Conservation (phyloP, 1,140 invertebrate genomes). For the Drosophila takahashii region DNA sequence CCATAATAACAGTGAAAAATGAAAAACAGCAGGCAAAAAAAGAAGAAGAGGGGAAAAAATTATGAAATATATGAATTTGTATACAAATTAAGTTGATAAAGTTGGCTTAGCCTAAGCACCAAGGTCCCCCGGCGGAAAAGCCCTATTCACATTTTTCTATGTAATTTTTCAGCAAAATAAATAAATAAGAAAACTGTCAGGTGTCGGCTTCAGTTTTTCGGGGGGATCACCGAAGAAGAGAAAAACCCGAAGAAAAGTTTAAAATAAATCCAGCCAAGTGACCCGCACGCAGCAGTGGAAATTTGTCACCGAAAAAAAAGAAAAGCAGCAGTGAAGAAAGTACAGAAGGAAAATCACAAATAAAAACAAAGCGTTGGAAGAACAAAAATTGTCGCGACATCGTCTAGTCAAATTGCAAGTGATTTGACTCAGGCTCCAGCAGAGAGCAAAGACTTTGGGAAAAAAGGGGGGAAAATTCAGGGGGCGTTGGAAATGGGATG, state of each 20-base stretch:
- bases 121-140: slow-evolving; percentile 5
- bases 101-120: slow-evolving; percentile 36
- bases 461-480: neutral
- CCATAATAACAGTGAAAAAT: slow-evolving; percentile 58
- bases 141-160: slow-evolving; percentile 12
- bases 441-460: slow-evolving; percentile 20
- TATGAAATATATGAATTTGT: slow-evolving; percentile 53
- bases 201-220: slow-evolving; percentile 21
- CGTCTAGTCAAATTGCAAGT: slow-evolving; percentile 67
- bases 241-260: slow-evolving; percentile 16
- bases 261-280: slow-evolving; percentile 28
- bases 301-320: slow-evolving; percentile 22
- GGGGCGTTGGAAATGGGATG: neutral
- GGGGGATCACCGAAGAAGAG: neutral
- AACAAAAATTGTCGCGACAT: slow-evolving; percentile 53
- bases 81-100: slow-evolving; percentile 71
- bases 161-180: slow-evolving; percentile 59
- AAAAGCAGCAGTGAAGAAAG: neutral
- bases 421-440: slow-evolving; percentile 49
- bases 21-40: slow-evolving; percentile 11
- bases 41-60: slow-evolving; percentile 16
- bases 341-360: neutral
- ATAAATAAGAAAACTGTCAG: slow-evolving; percentile 62
- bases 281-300: slow-evolving; percentile 31
- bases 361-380: slow-evolving; percentile 18